These are phyloP conservation scores for Mechanitis mazaeus DNA, from an alignment of 2,888 invertebrate species.

Conservation along the genomic window DNA sequence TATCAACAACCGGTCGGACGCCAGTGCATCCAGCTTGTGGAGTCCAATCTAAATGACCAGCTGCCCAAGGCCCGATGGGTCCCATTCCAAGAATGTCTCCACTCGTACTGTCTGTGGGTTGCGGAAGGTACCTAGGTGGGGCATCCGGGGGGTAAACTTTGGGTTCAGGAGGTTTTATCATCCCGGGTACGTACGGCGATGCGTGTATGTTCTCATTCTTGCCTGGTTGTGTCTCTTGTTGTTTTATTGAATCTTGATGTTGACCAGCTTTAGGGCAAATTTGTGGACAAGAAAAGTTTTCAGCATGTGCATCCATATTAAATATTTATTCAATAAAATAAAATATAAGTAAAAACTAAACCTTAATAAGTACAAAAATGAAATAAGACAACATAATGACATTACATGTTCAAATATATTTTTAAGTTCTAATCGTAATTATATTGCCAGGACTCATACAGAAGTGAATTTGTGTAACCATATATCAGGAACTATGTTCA, in stretches of 20 bases:
- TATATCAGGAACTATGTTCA: too few species aligned
- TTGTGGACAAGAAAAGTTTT: slow-evolving; percentile 47
- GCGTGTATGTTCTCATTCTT: slow-evolving; percentile 35
- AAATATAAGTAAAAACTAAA: too few species aligned
- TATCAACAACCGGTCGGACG: slow-evolving; percentile 85
- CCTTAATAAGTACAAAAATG: background rate
- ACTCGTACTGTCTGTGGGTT: slow-evolving; percentile 60
- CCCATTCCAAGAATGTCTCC: slow-evolving; percentile 65
- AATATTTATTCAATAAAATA: too few species aligned
- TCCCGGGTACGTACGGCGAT: slow-evolving; percentile 54
- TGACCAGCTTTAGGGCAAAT: slow-evolving; percentile 45
- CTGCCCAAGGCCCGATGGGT: slow-evolving; percentile 82
- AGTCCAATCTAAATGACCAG: slow-evolving; percentile 85
- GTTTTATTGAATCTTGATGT: slow-evolving; percentile 19
- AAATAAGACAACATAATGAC: background rate
- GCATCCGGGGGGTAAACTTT: slow-evolving; percentile 52
- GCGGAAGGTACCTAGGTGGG: slow-evolving; percentile 62
- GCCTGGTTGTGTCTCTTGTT: slow-evolving; percentile 32
- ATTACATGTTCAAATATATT: too few species aligned
- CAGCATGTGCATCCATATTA: slow-evolving; percentile 36
- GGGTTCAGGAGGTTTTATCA: slow-evolving; percentile 48
- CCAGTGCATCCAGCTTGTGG: slow-evolving; percentile 84
- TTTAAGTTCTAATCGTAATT: too few species aligned
- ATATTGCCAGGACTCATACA: too few species aligned
- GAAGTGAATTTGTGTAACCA: too few species aligned